A percentile compares a stretch with the other conserved stretches of the same genome.
phyloP scores from a whole-genome alignment of 2,888 invertebrate genomes.

The Malacosoma neustria region DNA sequence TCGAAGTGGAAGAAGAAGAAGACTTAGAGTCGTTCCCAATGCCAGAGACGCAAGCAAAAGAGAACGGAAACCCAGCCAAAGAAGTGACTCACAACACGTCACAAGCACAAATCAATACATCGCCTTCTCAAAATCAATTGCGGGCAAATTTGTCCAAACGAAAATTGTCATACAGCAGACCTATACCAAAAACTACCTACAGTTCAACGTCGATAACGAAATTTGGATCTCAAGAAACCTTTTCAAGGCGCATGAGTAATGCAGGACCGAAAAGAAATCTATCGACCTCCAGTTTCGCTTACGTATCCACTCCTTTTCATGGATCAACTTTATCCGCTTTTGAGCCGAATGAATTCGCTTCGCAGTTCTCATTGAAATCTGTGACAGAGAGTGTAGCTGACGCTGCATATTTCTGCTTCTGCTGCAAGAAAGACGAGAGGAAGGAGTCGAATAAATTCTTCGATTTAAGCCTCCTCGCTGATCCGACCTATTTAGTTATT shows the following conservation, averaged over 20 bases:
- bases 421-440: constrained; percentile 46
- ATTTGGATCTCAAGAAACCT: constrained; percentile 48
- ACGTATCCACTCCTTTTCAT: constrained; percentile 88
- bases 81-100: constrained; percentile 9
- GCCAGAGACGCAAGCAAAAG: constrained; percentile 17
- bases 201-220: constrained; percentile 76
- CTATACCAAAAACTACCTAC: constrained; percentile 46
- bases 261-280: constrained; percentile 77
- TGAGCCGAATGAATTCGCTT: constrained; percentile 85
- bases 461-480: constrained; percentile 80
- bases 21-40: constrained; percentile 30
- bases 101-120: constrained; percentile 9
- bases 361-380: constrained; percentile 83
- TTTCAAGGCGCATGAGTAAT: constrained; percentile 42
- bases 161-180: constrained; percentile 46
- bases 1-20: constrained; percentile 63
- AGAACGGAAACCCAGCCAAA: constrained; percentile 20
- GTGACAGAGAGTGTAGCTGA: constrained; percentile 75
- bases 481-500: constrained; percentile 87
- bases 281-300: constrained; percentile 88
- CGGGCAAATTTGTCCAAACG: constrained; percentile 46
- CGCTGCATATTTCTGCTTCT: constrained; percentile 57
- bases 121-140: constrained; percentile 33
- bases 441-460: constrained; percentile 78
- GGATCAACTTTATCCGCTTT: constrained; percentile 86